Base-by-base conservation (phyloP, 2,888 invertebrate species). In the Apamea anceps region DNA sequence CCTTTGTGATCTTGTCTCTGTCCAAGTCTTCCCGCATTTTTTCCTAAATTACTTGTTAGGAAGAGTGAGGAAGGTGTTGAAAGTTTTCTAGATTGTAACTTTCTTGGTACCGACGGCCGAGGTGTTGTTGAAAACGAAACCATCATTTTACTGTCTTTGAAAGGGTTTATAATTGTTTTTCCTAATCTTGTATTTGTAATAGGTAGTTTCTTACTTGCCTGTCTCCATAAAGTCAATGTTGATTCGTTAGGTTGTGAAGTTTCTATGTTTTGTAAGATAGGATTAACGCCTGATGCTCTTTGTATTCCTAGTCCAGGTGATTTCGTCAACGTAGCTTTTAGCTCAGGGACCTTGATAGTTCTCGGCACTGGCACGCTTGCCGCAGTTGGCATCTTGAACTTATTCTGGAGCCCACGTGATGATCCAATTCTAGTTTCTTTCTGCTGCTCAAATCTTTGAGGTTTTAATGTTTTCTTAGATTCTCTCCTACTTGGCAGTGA, bases 341-440 rank as follows among this genome's bases (percentile, higher is more conserved):
- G 82, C 76, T 89, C 86, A 32, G 93, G 92, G 15, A 89, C 87
- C 75, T 92, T 83, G 42, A 91, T 82, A 75, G 84, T 90, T 77
- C 86, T 91, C 21, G 92, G 91, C 6, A 90, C 81, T 0, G 91
- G 85, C 13, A 91, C 84, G 81, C 92, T 94, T 32, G 93, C 92
- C 45, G 92, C 91, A 57, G 89, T 78, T n/a, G 89, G 87, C 85
- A 92, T 91, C 79, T 88, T 93, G 12, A 82, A 82, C 28, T 72
- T 85, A 1, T 82, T 85, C 48, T 75, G 63, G 28, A 72, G 18
- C 7, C 21, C 63, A 70, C 77, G 78, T 78, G 80, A 67, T 12
- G 73, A 62, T 73, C 62, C 60, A 1, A 57, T 51, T 42, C 71
- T 81, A 13, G 32, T 72, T 67, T 79, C 75, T 60, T 48, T 85